Evolutionary conservation across 2,888 invertebrate species (phyloP).

Genomic region (Apeira syringaria): DNA sequence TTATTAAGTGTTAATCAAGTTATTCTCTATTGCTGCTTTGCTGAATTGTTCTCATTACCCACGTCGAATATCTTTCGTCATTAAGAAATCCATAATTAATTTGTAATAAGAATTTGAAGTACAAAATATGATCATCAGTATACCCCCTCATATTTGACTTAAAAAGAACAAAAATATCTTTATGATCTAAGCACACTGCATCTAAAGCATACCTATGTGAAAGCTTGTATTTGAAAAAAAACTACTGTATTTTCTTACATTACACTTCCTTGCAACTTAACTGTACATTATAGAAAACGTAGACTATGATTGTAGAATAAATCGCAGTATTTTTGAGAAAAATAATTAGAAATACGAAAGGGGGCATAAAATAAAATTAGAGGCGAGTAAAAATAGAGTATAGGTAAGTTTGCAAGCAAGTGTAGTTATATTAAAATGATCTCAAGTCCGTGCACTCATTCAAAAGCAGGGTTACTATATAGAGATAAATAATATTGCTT

Average conservation of each 20-base stretch:
- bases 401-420: slow-evolving; percentile 38
- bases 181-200: slow-evolving; percentile 1
- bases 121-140: slow-evolving; percentile 49
- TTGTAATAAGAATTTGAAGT: slow-evolving; percentile 52
- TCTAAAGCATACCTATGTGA: neutral
- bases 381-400: too few relatives aligned
- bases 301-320: neutral
- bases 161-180: neutral
- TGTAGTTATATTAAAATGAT: slow-evolving; percentile 30
- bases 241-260: slow-evolving; percentile 46
- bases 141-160: neutral
- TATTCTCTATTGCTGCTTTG: too few relatives aligned
- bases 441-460: slow-evolving; percentile 52
- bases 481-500: slow-evolving; percentile 58
- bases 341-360: neutral
- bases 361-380: slow-evolving; percentile 9
- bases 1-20: too few relatives aligned
- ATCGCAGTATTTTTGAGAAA: neutral
- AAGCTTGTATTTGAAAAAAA: neutral
- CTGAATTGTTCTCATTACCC: too few relatives aligned
- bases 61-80: too few relatives aligned
- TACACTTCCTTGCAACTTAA: slow-evolving; percentile 47
- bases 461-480: slow-evolving; percentile 67
- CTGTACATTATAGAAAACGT: slow-evolving; percentile 8
- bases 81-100: too few relatives aligned